A percentile compares a stretch with the other conserved stretches of the same genome.
These are phyloP conservation scores for Xyliphius kryptos DNA, from an alignment of 2,113 vertebrate species.

Conservation along the genomic window DNA sequence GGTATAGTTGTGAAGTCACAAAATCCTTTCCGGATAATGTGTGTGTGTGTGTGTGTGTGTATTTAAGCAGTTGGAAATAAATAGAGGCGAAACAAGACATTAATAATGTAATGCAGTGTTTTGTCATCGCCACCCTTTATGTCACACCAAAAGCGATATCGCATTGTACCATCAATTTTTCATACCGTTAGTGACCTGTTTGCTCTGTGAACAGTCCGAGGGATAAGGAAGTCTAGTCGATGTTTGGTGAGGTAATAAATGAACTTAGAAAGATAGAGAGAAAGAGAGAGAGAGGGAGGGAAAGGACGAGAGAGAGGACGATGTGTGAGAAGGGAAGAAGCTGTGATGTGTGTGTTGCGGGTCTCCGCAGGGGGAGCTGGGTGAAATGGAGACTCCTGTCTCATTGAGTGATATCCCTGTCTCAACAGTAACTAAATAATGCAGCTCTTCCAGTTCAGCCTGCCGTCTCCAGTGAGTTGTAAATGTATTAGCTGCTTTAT, in stretches of 20 bases:
- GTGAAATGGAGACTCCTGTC: slow-evolving; percentile 62
- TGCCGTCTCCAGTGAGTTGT: slow-evolving; percentile 54
- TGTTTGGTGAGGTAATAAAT: slow-evolving; percentile 43
- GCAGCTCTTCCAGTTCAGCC: slow-evolving; percentile 53
- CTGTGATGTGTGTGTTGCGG: slow-evolving; percentile 61
- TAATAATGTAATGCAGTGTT: no score
- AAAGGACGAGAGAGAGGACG: no score
- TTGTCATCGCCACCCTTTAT: no score
- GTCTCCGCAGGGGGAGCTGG: slow-evolving; percentile 61
- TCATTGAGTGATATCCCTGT: slow-evolving; percentile 73
- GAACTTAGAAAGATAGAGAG: slow-evolving; percentile 12
- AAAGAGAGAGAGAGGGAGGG: not conserved
- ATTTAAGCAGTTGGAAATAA: no score
- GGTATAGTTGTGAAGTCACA: no score
- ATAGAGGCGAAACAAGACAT: no score
- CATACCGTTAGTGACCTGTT: no score
- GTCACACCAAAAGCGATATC: no score
- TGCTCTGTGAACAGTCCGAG: no score
- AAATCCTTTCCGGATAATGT: no score
- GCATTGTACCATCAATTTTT: no score
- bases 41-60: no score
- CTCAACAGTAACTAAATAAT: slow-evolving; percentile 69
- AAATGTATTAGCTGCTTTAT: slow-evolving; percentile 69
- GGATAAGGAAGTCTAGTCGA: not conserved
- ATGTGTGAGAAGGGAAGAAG: slow-evolving; percentile 30